phyloP scores from a whole-genome alignment of 2,113 vertebrate species.

The Hoplias malabaricus region DNA sequence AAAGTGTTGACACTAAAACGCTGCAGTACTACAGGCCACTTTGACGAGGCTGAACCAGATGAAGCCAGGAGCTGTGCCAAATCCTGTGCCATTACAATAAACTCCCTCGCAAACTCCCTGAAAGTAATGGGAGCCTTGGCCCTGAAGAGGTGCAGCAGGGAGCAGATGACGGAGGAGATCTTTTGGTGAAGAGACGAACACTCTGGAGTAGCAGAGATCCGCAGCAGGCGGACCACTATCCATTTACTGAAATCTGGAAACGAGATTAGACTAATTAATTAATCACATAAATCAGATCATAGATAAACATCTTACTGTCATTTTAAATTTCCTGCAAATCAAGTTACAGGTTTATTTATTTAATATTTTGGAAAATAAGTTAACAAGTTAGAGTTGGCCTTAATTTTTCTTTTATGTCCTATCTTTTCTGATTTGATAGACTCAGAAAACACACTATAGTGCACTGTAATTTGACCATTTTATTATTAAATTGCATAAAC shows the following conservation, averaged over 20 bases:
- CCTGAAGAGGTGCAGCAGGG: conserved; percentile 87
- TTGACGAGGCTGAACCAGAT: conserved; percentile 9
- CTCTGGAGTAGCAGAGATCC: conserved; percentile 85
- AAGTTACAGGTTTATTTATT: no score
- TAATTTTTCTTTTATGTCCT: no score
- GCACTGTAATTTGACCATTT: no score
- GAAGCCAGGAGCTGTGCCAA: conserved; percentile 74
- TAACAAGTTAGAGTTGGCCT: no score
- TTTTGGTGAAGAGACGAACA: conserved; percentile 81
- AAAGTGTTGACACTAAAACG: conserved; percentile 71
- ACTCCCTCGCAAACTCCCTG: conserved; percentile 77
- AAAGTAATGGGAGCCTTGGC: conserved; percentile 82
- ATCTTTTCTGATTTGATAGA: no score
- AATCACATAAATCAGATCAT: neutral
- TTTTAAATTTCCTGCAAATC: no score
- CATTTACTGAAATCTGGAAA: conserved; percentile 90
- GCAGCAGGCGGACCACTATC: conserved; percentile 87
- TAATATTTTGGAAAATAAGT: no score
- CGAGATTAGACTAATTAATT: conserved; percentile 6
- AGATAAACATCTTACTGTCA: no score
- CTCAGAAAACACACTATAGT: no score
- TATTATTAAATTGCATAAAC: no score
- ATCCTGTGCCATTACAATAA: conserved; percentile 81
- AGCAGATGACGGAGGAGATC: conserved; percentile 83
- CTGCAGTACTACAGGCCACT: conserved; percentile 79